Percentiles rank a stretch among this genome's conserved stretches.
These are phyloP conservation scores for Oryzias melastigma DNA, from an alignment of 2,113 vertebrate species.

Conservation along the genomic window DNA sequence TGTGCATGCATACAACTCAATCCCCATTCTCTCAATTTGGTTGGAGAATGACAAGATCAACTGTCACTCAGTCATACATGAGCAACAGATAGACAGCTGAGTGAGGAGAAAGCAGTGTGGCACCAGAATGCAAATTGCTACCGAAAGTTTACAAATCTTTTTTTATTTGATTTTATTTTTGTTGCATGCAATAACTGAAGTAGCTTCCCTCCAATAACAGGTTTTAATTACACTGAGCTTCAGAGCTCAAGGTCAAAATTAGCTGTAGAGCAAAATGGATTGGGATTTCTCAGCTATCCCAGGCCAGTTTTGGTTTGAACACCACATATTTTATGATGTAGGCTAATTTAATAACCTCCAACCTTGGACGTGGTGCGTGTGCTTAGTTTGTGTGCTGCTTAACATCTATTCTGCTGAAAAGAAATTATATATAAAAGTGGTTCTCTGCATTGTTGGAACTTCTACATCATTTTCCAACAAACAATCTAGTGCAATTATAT, in stretches of 20 bases:
- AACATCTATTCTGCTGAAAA: too few species aligned
- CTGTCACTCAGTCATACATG: neutral
- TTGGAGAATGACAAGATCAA: neutral
- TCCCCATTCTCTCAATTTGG: neutral
- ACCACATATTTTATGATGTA: too few species aligned
- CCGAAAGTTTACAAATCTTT: neutral
- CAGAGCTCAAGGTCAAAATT: neutral
- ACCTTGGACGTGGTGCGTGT: too few species aligned
- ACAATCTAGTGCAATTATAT: too few species aligned
- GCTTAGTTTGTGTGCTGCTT: too few species aligned
- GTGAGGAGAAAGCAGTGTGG: neutral
- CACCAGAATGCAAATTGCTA: neutral
- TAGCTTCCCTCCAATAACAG: neutral
- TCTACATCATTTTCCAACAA: too few species aligned
- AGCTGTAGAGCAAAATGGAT: too few species aligned
- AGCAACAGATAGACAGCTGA: neutral
- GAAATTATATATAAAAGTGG: too few species aligned
- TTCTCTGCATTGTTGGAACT: too few species aligned
- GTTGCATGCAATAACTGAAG: neutral
- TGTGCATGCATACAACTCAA: neutral
- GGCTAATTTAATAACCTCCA: too few species aligned
- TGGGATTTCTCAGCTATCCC: too few species aligned
- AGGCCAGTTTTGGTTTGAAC: too few species aligned
- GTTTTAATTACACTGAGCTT: neutral
- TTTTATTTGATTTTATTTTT: neutral